These are phyloP conservation scores for Mylabris phalerata DNA, from an alignment of 1,140 invertebrate species.

Conservation along the genomic window DNA sequence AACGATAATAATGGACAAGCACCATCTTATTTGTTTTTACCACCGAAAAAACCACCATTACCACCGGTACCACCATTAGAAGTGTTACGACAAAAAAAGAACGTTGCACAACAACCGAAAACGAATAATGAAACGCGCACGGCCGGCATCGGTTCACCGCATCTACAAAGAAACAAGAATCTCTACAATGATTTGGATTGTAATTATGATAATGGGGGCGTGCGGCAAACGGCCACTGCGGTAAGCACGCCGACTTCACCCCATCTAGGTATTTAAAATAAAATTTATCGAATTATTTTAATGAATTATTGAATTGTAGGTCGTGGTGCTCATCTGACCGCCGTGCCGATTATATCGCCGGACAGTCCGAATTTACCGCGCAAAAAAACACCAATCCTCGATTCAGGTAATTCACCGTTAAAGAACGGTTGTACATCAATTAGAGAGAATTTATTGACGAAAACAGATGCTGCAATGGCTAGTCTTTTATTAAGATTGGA, in stretches of 20 bases:
- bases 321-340: conserved; percentile 25
- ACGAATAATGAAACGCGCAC: conserved; percentile 41
- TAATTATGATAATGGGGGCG: conserved; percentile 9
- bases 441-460: conserved; percentile 52
- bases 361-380: conserved; percentile 5
- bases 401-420: not conserved
- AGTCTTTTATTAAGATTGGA: conserved; percentile 58
- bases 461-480: conserved; percentile 59
- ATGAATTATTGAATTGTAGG: conserved; percentile 14
- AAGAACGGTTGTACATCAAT: conserved; percentile 35
- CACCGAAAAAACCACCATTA: conserved; percentile 62
- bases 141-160: conserved; percentile 53
- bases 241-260: conserved; percentile 45
- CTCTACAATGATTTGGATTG: conserved; percentile 48
- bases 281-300: not conserved
- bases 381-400: not conserved
- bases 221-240: conserved; percentile 27
- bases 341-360: conserved; percentile 26
- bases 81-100: conserved; percentile 41
- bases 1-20: conserved; percentile 47
- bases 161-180: conserved; percentile 49
- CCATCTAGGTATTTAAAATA: conserved; percentile 31
- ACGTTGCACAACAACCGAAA: conserved; percentile 33
- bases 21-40: conserved; percentile 52
- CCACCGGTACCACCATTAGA: conserved; percentile 61